Evolutionary conservation across 2,888 invertebrate species (phyloP).

Genomic region (Neoscelio sp.): DNA sequence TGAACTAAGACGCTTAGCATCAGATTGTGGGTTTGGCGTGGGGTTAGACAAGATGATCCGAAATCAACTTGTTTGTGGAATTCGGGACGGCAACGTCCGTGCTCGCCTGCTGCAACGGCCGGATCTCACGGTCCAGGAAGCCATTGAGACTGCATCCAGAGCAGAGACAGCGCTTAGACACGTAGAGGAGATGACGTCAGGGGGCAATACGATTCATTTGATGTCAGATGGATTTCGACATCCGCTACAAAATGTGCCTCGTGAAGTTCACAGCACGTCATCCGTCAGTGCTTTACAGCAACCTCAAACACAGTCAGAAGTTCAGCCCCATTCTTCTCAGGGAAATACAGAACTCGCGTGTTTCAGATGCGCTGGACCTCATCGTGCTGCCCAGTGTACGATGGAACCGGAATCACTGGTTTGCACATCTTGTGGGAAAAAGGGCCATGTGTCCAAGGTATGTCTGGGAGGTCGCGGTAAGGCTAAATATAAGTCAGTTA

Average conservation of each 20-base stretch:
- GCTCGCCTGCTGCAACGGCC: slow-evolving; percentile 1
- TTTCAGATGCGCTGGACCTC: background rate
- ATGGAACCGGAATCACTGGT: background rate
- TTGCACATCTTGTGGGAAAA: background rate
- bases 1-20: background rate
- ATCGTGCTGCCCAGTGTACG: background rate
- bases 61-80: slow-evolving; percentile 19
- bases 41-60: slow-evolving; percentile 16
- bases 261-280: background rate
- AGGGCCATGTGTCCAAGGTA: background rate
- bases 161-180: slow-evolving; percentile 19
- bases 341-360: background rate
- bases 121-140: background rate
- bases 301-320: background rate
- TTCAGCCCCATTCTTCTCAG: background rate
- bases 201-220: background rate
- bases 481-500: background rate
- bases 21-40: slow-evolving; percentile 4
- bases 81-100: slow-evolving; percentile 12
- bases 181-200: background rate
- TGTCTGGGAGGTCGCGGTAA: background rate
- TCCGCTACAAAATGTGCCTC: background rate
- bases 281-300: background rate
- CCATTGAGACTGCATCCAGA: slow-evolving; percentile 20
- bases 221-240: background rate